Evolutionary conservation across 1,140 invertebrate species (phyloP).

Genomic region (Aphelinus atriplicis): DNA sequence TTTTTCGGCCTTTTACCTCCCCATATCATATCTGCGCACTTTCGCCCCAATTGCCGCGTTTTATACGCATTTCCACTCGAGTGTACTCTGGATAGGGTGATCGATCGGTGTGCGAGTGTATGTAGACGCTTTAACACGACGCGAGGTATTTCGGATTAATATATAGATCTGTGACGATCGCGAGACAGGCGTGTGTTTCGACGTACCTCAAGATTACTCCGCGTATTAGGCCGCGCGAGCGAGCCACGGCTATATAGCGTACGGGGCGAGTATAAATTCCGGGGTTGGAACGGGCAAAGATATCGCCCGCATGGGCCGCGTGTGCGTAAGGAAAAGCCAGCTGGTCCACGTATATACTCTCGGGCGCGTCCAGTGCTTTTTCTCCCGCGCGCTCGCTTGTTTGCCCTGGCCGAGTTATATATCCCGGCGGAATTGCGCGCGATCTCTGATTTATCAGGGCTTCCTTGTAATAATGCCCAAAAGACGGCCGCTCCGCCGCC

Average conservation of each 20-base stretch:
- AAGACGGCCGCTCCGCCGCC: constrained; percentile 5
- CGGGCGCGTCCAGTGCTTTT: background rate
- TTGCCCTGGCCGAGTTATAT: constrained; percentile 5
- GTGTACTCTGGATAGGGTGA: too few species aligned
- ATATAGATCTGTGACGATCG: constrained; percentile 19
- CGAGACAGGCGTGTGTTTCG: background rate
- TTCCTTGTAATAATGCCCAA: constrained; percentile 29
- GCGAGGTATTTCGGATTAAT: constrained; percentile 14
- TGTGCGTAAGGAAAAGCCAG: constrained; percentile 30
- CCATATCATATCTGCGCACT: background rate
- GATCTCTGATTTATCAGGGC: constrained; percentile 34
- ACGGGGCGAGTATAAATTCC: constrained; percentile 20
- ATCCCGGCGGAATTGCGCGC: constrained; percentile 24
- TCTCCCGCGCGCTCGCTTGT: constrained; percentile 1
- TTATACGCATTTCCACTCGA: too few species aligned
- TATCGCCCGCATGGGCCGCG: constrained; percentile 33
- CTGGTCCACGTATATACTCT: constrained; percentile 10
- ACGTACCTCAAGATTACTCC: constrained; percentile 7
- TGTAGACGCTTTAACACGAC: background rate
- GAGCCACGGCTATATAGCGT: background rate
- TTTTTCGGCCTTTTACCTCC: background rate
- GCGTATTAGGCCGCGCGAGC: background rate
- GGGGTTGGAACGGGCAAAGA: constrained; percentile 36
- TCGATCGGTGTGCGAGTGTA: background rate
- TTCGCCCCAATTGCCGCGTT: too few species aligned